Evolutionary conservation across 2,888 invertebrate genomes (phyloP), one percentile per base, ranked within the genome.

Genomic region (Odontomyia ornata): DNA sequence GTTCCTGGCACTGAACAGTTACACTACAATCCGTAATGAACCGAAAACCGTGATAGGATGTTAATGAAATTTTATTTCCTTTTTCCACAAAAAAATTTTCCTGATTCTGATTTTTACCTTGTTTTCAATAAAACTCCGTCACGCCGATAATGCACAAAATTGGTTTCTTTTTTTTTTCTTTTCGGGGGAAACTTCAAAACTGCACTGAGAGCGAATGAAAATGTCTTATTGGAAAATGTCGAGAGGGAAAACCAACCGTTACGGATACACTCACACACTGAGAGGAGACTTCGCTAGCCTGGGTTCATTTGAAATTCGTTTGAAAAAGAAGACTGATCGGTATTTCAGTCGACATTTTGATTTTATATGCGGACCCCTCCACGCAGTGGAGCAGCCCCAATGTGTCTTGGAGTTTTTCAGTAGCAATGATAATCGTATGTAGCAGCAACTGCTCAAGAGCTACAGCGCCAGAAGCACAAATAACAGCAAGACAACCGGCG

Each of bases 301-400:
- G 73, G 36, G 67, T 69, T 75, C 71, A 62, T 77, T 77, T 77
- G 77, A 77, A 77, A 71, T 69, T 56, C 75, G 75, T 77, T 77
- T 77, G 77, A 75, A 75, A 77, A 75, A 77, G 60, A 77, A 75
- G 77, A 77, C 77, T 77, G 77, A 75, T 60, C 69, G 69, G 60
- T 52, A 75, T 71, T 77, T 75, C 47, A 36, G 43, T 56, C 60
- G 60, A 75, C 75, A 77, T 71, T 77, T 77, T 67, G 56, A 77
- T 77, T 77, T 75, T 77, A 77, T 77, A 77, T 75, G 75, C 30
- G 43, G 60, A 69, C 77, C 77, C 77, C 77, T 43, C 77, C 75
- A 77, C 47, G 13, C 28, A 21, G 13, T 73, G 57, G 73, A 21
- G 69, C 47, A 73, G 43, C 36, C 73, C 23, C 73, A 5, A 73